Evolutionary conservation across 2,888 invertebrate species (phyloP).

Genomic region (Tenthredo scrophulariae): DNA sequence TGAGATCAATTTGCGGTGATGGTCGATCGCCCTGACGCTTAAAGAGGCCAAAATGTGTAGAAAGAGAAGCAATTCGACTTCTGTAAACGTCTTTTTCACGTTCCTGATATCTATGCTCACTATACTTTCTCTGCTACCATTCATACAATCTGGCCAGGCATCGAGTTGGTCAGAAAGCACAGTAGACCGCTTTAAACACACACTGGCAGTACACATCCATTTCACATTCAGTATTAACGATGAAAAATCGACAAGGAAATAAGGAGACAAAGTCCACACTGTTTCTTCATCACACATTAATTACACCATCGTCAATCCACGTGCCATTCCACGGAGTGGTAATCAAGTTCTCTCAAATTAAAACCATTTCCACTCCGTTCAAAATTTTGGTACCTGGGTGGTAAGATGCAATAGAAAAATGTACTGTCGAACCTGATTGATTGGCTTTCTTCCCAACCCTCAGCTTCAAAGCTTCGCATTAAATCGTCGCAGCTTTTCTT

Average conservation of each 20-base stretch:
- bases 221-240: neutral
- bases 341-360: neutral
- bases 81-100: slow-evolving; percentile 22
- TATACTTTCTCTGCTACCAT: slow-evolving; percentile 57
- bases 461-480: slow-evolving; percentile 74
- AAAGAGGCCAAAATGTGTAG: neutral
- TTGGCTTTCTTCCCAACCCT: slow-evolving; percentile 58
- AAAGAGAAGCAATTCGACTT: neutral
- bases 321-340: neutral
- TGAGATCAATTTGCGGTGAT: slow-evolving; percentile 40
- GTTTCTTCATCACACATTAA: neutral
- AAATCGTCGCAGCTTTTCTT: slow-evolving; percentile 25
- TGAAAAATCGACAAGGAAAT: neutral
- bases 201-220: neutral
- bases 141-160: slow-evolving; percentile 64
- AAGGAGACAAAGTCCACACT: neutral
- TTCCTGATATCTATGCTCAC: neutral
- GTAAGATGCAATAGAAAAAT: slow-evolving; percentile 4
- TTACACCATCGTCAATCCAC: neutral
- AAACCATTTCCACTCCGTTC: neutral
- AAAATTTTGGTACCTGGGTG: slow-evolving; percentile 1
- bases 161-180: slow-evolving; percentile 71
- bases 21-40: slow-evolving; percentile 12
- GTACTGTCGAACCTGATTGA: slow-evolving; percentile 34
- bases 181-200: slow-evolving; percentile 67